Evolutionary conservation across 2,113 vertebrate species (phyloP).

Genomic region (Oxygymnocypris stewartii): DNA sequence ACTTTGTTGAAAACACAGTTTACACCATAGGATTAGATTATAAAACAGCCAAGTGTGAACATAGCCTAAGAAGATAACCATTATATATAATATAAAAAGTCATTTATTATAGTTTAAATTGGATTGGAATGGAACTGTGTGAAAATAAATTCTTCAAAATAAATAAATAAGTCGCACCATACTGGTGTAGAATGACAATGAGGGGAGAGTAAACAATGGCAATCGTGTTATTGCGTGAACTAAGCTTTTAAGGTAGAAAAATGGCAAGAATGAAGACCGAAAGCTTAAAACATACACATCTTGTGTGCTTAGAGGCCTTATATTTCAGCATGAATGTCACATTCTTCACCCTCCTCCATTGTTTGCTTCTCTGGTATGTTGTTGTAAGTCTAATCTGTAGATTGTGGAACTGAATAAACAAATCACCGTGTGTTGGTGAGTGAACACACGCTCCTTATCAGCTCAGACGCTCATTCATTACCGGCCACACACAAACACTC

Average conservation of each 20-base stretch:
- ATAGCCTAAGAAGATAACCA: too few species aligned
- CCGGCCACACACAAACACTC: slow-evolving; percentile 25
- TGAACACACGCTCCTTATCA: background rate
- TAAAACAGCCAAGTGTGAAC: too few species aligned
- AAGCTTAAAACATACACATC: background rate
- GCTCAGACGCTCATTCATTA: slow-evolving; percentile 16
- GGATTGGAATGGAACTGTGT: background rate
- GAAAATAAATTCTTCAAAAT: background rate
- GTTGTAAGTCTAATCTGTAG: slow-evolving; percentile 32
- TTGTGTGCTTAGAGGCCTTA: background rate
- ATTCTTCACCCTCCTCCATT: slow-evolving; percentile 5
- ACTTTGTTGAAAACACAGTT: too few species aligned
- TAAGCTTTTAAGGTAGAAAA: background rate
- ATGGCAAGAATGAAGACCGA: background rate
- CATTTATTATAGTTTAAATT: too few species aligned
- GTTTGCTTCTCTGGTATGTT: slow-evolving; percentile 13
- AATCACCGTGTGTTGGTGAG: background rate
- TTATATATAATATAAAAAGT: too few species aligned
- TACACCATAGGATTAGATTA: too few species aligned
- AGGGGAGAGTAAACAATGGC: background rate
- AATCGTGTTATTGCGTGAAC: background rate
- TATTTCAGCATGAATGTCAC: background rate
- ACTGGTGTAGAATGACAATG: background rate
- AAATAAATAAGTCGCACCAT: background rate
- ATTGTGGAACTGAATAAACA: slow-evolving; percentile 33